Conservation (phyloP, 2,113 vertebrate species). For the Pseudorhombus dupliciocellatus region DNA sequence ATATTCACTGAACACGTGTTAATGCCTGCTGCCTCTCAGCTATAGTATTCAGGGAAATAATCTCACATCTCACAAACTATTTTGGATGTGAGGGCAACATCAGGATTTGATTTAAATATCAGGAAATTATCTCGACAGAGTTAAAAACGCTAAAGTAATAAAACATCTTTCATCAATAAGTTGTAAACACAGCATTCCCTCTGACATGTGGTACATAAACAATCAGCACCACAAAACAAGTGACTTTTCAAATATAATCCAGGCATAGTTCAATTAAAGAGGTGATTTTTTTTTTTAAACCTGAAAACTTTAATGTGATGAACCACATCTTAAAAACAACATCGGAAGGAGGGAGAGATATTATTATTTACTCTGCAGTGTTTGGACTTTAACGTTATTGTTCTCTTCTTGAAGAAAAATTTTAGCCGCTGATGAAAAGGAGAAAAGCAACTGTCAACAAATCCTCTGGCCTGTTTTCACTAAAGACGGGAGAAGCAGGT, state of each 20-base stretch:
- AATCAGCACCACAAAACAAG: neutral
- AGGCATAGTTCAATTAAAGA: no score
- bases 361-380: neutral
- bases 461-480: slow-evolving; percentile 3
- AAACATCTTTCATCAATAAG: neutral
- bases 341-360: neutral
- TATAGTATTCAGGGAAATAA: no score
- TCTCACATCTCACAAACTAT: no score
- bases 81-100: no score
- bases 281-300: no score
- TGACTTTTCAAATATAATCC: no score
- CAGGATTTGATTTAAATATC: no score
- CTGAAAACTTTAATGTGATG: neutral
- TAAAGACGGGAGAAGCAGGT: slow-evolving; percentile 29
- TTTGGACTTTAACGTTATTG: neutral
- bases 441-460: neutral
- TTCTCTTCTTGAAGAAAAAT: neutral
- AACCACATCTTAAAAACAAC: neutral
- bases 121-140: no score
- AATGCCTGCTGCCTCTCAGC: slow-evolving; percentile 4
- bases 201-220: neutral
- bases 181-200: neutral
- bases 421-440: neutral
- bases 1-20: neutral
- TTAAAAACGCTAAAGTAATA: no score